Percentiles rank a stretch among this genome's conserved stretches.
phyloP scores from a whole-genome alignment of 64 coral and sea anemone genomes.

The Acropora tenuis region DNA sequence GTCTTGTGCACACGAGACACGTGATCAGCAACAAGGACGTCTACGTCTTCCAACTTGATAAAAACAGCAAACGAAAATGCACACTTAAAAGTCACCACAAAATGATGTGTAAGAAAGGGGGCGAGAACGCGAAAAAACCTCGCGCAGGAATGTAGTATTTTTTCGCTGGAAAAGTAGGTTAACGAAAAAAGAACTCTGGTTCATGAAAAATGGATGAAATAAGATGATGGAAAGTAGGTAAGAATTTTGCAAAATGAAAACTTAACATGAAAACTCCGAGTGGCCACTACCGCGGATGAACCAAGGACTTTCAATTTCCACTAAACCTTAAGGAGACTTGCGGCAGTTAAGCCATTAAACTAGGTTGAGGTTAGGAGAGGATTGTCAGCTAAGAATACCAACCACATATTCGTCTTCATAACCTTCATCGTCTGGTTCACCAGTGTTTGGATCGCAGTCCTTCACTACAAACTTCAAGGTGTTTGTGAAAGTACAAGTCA shows the following conservation, averaged over 20 bases:
- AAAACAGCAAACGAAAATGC: background rate
- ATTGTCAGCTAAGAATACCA: slow-evolving; percentile 3
- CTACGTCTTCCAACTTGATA: slow-evolving; percentile 90
- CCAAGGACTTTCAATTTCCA: too few relatives aligned
- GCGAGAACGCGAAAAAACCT: background rate
- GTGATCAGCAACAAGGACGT: slow-evolving; percentile 96
- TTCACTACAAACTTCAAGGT: slow-evolving; percentile 97
- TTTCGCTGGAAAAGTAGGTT: too few relatives aligned
- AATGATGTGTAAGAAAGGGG: background rate
- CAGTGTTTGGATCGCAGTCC: slow-evolving; percentile 97
- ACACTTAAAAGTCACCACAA: background rate
- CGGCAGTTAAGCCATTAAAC: too few relatives aligned
- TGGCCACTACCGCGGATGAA: too few relatives aligned
- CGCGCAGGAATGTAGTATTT: too few relatives aligned
- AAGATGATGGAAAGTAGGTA: too few relatives aligned
- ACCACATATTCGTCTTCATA: slow-evolving; percentile 99
- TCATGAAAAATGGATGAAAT: too few relatives aligned
- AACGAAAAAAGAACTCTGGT: too few relatives aligned
- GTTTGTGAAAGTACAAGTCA: slow-evolving; percentile 91
- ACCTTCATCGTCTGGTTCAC: slow-evolving; percentile 95
- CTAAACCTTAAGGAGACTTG: too few relatives aligned
- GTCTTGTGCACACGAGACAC: slow-evolving; percentile 91
- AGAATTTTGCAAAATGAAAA: too few relatives aligned
- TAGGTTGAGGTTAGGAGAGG: background rate
- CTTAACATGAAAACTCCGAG: too few relatives aligned